Base-by-base conservation (phyloP, 2,797 vertebrate genomes). In the Poeciliopsis gracilis region DNA sequence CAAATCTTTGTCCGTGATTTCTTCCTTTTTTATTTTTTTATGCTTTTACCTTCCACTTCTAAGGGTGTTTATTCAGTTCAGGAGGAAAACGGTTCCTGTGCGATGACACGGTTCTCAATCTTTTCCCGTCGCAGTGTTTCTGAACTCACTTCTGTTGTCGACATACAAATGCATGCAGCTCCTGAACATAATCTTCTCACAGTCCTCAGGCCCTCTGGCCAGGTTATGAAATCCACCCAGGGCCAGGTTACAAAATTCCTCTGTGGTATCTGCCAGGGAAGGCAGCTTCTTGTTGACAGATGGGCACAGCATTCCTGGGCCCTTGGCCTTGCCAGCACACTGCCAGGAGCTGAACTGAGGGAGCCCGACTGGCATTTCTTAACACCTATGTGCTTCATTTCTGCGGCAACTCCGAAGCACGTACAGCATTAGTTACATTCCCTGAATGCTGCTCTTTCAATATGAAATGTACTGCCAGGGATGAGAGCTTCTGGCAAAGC, bases 371-470 rank as follows among this genome's bases (percentile, higher is more conserved):
- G 93, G 93, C 93, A 93, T 93, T 95, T 95, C 93, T 96, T 95
- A 92, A 90, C 95, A 96, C 94, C 94, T 95, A 94, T 92, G 91
- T 95, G 95, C 92, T 95, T 94, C 82, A 95, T 96, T 94, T 95
- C 93, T 96, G 93, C 86, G 93, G 90, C 91, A 91, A 92, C 93
- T 92, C 93, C 79, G 80, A 94, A 90, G 95, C 94, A 95, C 93
- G 94, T 95, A 95, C 90, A 51, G 90, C 91, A 93, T 92, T 88
- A 92, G 82, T 91, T 88, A 85, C 92, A 93, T 92, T 93, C 90
- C 87, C 78, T 78, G 91, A 92, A 93, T 92, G 88, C 90, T 88
- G 87, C 84, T 87, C 84, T 86, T 90, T 92, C 89, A 90, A 87
- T 90, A 86, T 88, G 90, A 90, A 91, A 90, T 89, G 81, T 82